Percentiles rank a stretch among this genome's conserved stretches.
Evolutionary conservation across 2,113 vertebrate genomes (phyloP).

Genomic region (Ictalurus punctatus): DNA sequence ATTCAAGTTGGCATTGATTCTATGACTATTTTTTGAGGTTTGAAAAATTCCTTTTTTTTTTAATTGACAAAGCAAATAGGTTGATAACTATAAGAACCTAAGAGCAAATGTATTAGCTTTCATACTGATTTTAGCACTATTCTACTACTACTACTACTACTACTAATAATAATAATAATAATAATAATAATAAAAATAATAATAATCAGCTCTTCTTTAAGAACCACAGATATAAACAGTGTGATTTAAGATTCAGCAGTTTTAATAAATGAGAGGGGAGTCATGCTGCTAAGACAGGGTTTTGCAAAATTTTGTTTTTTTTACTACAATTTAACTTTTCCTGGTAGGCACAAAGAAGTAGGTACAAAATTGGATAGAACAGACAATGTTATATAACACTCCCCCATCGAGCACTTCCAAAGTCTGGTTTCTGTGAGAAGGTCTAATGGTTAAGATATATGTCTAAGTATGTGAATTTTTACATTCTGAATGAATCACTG

Average conservation of each 20-base stretch:
- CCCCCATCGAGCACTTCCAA: neutral
- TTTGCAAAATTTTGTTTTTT: neutral
- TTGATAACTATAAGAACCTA: neutral
- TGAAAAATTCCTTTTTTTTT: neutral
- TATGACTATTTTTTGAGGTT: too few species aligned
- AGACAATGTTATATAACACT: constrained; percentile 3
- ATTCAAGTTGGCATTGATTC: too few species aligned
- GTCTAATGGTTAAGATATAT: neutral
- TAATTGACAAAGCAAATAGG: neutral
- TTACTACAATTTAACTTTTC: neutral
- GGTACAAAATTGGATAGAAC: constrained; percentile 10
- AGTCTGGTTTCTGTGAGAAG: neutral
- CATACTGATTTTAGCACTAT: neutral
- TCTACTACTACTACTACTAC: neutral
- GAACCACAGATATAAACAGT: neutral
- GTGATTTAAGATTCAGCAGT: neutral
- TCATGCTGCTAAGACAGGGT: neutral
- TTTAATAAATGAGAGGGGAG: neutral
- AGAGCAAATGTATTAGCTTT: neutral
- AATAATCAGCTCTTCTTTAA: neutral
- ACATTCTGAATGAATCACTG: constrained; percentile 1
- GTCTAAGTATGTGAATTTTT: constrained; percentile 2
- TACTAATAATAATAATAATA: neutral
- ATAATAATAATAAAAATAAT: neutral
- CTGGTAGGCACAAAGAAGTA: neutral